Percentiles rank a stretch among this genome's conserved stretches.
phyloP scores from a whole-genome alignment of 2,113 vertebrate genomes.

The Sialia sialis region DNA sequence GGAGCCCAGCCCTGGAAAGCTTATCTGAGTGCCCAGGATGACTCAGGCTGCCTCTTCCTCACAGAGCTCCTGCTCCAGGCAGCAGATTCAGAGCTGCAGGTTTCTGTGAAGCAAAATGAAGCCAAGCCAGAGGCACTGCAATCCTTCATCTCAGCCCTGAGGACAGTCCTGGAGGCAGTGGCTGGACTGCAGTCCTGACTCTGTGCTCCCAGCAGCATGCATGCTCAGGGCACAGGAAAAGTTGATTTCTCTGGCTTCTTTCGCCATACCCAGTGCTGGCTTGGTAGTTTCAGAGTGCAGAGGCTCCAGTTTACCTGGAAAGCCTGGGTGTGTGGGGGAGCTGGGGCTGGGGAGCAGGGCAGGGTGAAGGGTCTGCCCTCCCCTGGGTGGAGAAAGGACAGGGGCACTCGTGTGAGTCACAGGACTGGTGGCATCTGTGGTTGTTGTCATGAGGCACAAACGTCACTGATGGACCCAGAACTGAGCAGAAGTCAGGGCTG shows the following conservation, averaged over 20 bases:
- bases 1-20: slow-evolving; percentile 85
- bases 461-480: neutral
- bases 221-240: neutral
- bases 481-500: neutral
- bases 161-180: slow-evolving; percentile 71
- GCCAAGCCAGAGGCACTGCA: slow-evolving; percentile 64
- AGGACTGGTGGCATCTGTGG: neutral
- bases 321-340: neutral
- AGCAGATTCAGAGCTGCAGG: slow-evolving; percentile 41
- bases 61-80: slow-evolving; percentile 78
- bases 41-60: slow-evolving; percentile 78
- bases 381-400: neutral
- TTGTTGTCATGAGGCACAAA: neutral
- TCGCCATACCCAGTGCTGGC: neutral
- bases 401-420: neutral
- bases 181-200: slow-evolving; percentile 55
- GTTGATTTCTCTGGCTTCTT: neutral
- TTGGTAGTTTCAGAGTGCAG: neutral
- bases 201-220: neutral
- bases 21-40: slow-evolving; percentile 84
- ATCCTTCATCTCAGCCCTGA: slow-evolving; percentile 74
- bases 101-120: slow-evolving; percentile 81
- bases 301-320: neutral
- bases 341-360: neutral
- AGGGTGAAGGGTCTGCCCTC: neutral